These are phyloP conservation scores for Pterocles burchelli DNA, from an alignment of 2,113 vertebrate genomes.

Conservation along the genomic window DNA sequence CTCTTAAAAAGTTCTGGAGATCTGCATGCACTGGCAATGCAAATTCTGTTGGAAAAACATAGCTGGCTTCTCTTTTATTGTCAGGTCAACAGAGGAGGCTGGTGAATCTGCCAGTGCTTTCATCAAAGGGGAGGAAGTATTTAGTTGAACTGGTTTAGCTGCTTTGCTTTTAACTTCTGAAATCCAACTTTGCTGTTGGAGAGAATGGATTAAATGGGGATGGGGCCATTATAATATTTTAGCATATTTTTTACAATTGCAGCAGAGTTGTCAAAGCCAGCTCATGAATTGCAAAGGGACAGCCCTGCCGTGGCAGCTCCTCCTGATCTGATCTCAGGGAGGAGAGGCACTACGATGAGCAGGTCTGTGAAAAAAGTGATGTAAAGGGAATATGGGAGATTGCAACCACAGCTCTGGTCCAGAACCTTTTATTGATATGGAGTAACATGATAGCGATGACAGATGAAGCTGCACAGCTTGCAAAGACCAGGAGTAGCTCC, in stretches of 20 bases:
- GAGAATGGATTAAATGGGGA: background rate
- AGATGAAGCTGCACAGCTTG: background rate
- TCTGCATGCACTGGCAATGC: background rate
- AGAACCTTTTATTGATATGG: background rate
- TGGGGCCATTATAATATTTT: background rate
- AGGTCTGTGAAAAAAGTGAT: background rate
- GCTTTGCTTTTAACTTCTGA: constrained; percentile 10
- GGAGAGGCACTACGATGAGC: accelerated
- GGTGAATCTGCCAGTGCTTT: background rate
- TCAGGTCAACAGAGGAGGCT: background rate
- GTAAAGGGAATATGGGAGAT: background rate
- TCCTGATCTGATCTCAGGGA: accelerated
- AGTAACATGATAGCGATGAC: accelerated
- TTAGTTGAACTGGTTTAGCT: background rate
- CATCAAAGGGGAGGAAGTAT: background rate
- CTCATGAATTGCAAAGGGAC: background rate
- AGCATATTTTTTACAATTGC: background rate
- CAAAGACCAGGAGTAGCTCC: background rate
- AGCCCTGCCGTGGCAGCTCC: background rate
- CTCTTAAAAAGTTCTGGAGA: background rate
- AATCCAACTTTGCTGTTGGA: constrained; percentile 4
- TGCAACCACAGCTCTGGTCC: background rate
- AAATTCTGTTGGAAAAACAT: background rate
- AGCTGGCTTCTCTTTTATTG: background rate
- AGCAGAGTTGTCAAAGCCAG: background rate